phyloP scores from a whole-genome alignment of 2,797 vertebrate genomes.

The Amazona ochrocephala region DNA sequence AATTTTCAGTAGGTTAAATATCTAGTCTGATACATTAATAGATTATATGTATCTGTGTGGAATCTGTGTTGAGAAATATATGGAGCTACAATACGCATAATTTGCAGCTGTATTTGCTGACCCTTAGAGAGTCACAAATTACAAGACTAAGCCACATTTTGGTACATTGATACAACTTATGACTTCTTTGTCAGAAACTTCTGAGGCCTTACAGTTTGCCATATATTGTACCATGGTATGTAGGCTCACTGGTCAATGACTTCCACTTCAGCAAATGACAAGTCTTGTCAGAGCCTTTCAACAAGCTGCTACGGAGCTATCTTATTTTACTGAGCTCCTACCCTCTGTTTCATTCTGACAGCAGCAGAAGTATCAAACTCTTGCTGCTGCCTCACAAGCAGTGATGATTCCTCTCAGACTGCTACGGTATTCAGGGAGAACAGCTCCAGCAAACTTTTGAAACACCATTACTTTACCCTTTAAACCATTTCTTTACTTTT shows the following conservation, averaged over 20 bases:
- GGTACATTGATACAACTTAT: not conserved
- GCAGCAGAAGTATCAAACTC: not conserved
- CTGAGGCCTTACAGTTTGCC: not conserved
- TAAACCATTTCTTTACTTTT: conserved; percentile 17
- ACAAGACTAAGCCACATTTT: not conserved
- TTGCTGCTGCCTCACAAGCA: not conserved
- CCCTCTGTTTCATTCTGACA: not conserved
- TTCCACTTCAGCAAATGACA: not conserved
- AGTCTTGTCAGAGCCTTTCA: not conserved
- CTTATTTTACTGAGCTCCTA: not conserved
- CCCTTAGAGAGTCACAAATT: not conserved
- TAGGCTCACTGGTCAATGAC: not conserved
- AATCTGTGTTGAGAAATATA: not conserved
- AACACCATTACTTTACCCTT: not conserved
- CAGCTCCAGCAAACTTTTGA: not conserved
- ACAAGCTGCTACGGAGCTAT: not conserved
- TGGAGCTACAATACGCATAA: not conserved
- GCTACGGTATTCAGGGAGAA: not conserved
- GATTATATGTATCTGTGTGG: not conserved
- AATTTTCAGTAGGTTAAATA: not conserved
- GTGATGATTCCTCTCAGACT: not conserved
- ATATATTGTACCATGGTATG: not conserved
- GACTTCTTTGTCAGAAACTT: not conserved
- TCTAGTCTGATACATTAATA: not conserved
- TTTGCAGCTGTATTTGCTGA: not conserved